Evolutionary conservation across 2,888 invertebrate species (phyloP).

Genomic region (Lathronympha strigana): DNA sequence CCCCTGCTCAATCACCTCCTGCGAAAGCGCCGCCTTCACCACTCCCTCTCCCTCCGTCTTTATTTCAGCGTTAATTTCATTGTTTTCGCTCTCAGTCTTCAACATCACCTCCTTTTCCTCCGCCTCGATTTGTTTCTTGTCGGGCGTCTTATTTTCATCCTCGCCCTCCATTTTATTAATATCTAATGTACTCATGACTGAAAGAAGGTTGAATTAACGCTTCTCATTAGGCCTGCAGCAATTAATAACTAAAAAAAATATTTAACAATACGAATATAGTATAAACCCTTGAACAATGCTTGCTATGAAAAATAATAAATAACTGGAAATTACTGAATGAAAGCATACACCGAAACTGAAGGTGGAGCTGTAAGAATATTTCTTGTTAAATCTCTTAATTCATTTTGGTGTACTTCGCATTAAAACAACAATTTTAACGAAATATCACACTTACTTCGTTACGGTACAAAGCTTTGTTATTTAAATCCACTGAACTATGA

Average conservation of each 20-base stretch:
- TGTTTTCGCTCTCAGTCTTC: slow-evolving; percentile 83
- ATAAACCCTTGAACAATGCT: neutral
- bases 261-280: neutral
- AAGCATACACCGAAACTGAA: neutral
- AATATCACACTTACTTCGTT: slow-evolving; percentile 19
- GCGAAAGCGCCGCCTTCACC: slow-evolving; percentile 80
- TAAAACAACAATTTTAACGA: slow-evolving; percentile 4
- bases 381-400: neutral
- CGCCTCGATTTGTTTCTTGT: slow-evolving; percentile 87
- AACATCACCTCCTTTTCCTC: slow-evolving; percentile 86
- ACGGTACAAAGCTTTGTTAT: slow-evolving; percentile 33
- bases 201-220: slow-evolving; percentile 26
- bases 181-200: slow-evolving; percentile 68
- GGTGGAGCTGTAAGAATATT: neutral
- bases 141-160: slow-evolving; percentile 78
- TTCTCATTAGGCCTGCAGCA: neutral
- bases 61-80: slow-evolving; percentile 76
- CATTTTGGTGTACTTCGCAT: neutral
- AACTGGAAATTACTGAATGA: neutral
- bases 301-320: neutral
- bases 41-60: slow-evolving; percentile 77
- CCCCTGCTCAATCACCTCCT: slow-evolving; percentile 86
- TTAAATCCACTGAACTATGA: slow-evolving; percentile 33
- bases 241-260: neutral
- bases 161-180: slow-evolving; percentile 72